These are phyloP conservation scores for Pseudochirops corinnae DNA, from an alignment of 2,797 vertebrate genomes.

Conservation along the genomic window DNA sequence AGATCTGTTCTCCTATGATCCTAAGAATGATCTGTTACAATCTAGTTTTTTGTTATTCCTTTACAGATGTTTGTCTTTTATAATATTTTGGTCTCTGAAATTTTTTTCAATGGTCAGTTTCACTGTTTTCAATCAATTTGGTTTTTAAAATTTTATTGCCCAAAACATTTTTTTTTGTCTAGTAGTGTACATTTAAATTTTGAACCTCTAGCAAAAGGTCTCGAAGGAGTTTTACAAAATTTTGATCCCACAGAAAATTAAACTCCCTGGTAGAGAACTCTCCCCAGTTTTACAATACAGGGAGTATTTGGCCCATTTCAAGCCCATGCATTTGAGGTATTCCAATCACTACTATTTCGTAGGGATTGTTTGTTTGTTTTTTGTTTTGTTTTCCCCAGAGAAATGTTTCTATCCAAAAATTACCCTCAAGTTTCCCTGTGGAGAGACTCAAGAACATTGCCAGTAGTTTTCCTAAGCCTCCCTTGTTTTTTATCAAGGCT, in stretches of 20 bases:
- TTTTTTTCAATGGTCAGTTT: neutral
- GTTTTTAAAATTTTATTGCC: constrained; percentile 12
- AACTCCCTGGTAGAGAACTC: neutral
- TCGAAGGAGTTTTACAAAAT: neutral
- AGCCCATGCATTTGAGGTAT: constrained; percentile 37
- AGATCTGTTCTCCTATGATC: neutral
- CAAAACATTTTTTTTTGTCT: neutral
- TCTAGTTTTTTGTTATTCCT: neutral
- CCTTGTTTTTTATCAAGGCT: constrained; percentile 32
- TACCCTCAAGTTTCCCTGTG: constrained; percentile 37
- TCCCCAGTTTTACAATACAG: constrained; percentile 10
- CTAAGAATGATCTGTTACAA: neutral
- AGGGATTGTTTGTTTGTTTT: neutral
- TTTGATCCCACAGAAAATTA: neutral
- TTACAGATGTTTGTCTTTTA: constrained; percentile 10
- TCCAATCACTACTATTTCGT: constrained; percentile 4
- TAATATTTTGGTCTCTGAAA: constrained; percentile 11
- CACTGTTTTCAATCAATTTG: constrained; percentile 13
- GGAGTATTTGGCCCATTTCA: neutral
- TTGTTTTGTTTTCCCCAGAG: neutral
- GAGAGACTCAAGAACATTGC: constrained; percentile 27
- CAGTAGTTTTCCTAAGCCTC: neutral
- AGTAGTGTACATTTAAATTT: neutral
- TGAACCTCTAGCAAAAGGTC: neutral
- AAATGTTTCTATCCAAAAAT: constrained; percentile 44